Evolutionary conservation across 2,888 invertebrate genomes (phyloP).

Genomic region (Drosophila sordidapex): DNA sequence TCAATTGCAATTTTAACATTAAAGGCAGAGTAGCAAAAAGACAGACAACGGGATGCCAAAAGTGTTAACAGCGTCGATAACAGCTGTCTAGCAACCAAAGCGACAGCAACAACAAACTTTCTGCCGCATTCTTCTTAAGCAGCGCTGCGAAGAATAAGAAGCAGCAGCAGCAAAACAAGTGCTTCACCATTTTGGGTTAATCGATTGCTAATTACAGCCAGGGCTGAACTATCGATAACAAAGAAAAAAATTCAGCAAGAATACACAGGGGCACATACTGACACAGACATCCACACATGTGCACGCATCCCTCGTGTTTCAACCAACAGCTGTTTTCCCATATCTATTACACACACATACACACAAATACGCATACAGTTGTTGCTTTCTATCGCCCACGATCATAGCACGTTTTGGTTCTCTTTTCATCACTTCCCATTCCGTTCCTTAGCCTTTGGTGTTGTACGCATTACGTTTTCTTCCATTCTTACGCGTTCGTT

Average conservation of each 20-base stretch:
- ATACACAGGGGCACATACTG: not conserved
- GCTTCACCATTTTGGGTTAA: conserved; percentile 21
- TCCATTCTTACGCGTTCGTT: conserved; percentile 9
- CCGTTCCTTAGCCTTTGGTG: not conserved
- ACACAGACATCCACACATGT: not conserved
- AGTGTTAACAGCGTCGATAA: not conserved
- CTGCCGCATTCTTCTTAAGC: conserved; percentile 4
- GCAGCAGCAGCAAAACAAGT: not conserved
- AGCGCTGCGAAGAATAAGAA: conserved; percentile 1
- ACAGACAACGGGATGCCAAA: not conserved
- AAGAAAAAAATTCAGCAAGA: conserved; percentile 10
- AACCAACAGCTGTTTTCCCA: conserved; percentile 37
- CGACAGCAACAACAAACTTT: not conserved
- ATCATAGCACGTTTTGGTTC: conserved; percentile 41
- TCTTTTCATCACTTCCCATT: conserved; percentile 6
- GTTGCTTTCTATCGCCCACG: conserved; percentile 37
- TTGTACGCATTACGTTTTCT: conserved; percentile 7
- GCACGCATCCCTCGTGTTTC: conserved; percentile 32
- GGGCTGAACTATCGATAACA: conserved; percentile 58
- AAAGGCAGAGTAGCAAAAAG: conserved; percentile 8
- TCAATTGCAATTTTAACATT: conserved; percentile 15
- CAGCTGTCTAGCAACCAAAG: conserved; percentile 1
- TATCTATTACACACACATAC: not conserved
- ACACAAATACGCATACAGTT: not conserved
- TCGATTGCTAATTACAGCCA: conserved; percentile 57